Base-by-base conservation (phyloP, 2,113 vertebrate species). In the Sebastes fasciatus region DNA sequence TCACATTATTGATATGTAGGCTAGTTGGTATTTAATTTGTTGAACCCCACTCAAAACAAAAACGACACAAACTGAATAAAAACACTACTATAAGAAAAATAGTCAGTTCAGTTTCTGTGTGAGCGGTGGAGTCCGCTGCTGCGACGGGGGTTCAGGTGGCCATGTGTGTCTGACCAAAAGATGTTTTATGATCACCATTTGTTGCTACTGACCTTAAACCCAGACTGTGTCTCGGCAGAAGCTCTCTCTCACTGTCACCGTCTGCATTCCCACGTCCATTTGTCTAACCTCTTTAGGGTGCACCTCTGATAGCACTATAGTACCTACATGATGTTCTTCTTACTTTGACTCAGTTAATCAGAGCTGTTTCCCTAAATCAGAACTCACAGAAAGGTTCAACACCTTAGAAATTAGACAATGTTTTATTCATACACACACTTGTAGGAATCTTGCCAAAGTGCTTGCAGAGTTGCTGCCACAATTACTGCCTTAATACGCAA, bases 181-280 rank as follows among this genome's bases (percentile, higher is more conserved):
- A 73, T 57, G 52, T 74, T 48, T 57, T 9, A 58, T 52, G 8
- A 62, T 63, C 55, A 55, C 57, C 40, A 23, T 64, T 63, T 40
- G 42, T 34, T 70, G 40, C 63, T 16, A 2, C 49, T 71, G 83
- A 70, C 77, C 71, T 69, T 62, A 74, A 62, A 64, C 77, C 45
- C 55, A 63, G 68, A 84, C 69, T 79, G 34, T 4, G 26, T 23
- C n/a, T 68, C 26, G 26, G 45, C 34, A 61, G 54, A 51, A 70
- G 66, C 69, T 40, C 52, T 45, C 17, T 17, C 42, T 79, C 51
- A 70, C 6, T 83, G 17, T 79, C 64, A 69, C 7, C 19, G 17
- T 61, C 40, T 48, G 23, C 66, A 34, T 48, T 43, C 9, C 14
- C 23, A 17, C 11, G 2, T 57, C 40, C 8, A 43, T 67, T 73